Percentiles rank a stretch among this genome's conserved stretches.
Conservation (phyloP, 2,888 invertebrate genomes). For the Heteromurus nitidus region DNA sequence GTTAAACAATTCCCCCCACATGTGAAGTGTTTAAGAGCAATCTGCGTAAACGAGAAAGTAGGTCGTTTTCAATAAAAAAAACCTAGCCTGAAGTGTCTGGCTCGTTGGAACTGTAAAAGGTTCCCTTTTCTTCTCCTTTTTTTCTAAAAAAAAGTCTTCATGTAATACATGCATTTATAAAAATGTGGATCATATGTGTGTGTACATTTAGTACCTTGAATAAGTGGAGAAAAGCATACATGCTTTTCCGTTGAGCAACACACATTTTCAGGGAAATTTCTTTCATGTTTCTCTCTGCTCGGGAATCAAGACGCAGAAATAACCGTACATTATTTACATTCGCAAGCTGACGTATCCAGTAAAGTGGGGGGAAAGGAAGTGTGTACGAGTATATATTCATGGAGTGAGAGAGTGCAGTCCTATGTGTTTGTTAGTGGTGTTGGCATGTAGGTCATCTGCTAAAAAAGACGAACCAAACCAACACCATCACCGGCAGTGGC, state of each 20-base stretch:
- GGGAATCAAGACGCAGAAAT: conserved; percentile 32
- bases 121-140: not conserved
- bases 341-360: conserved; percentile 40
- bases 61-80: conserved; percentile 47
- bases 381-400: not conserved
- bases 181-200: not conserved
- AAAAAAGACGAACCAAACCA: not conserved
- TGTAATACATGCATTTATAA: not conserved
- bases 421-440: not conserved
- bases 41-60: conserved; percentile 59
- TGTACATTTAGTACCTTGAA: conserved; percentile 8
- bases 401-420: too few species aligned
- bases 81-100: conserved; percentile 29
- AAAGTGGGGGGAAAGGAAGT: not conserved
- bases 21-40: conserved; percentile 41
- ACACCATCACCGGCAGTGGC: not conserved
- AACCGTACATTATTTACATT: conserved; percentile 54
- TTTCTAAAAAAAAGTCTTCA: not conserved
- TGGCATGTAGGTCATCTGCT: conserved; percentile 49
- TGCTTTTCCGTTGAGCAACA: not conserved
- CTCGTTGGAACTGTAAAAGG: conserved; percentile 30
- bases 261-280: conserved; percentile 27
- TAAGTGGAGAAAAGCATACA: not conserved
- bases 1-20: conserved; percentile 41
- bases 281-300: conserved; percentile 3